A percentile compares a stretch with the other conserved stretches of the same genome.
Evolutionary conservation across 1,140 invertebrate species (phyloP).

Genomic region (Ericerus pela): DNA sequence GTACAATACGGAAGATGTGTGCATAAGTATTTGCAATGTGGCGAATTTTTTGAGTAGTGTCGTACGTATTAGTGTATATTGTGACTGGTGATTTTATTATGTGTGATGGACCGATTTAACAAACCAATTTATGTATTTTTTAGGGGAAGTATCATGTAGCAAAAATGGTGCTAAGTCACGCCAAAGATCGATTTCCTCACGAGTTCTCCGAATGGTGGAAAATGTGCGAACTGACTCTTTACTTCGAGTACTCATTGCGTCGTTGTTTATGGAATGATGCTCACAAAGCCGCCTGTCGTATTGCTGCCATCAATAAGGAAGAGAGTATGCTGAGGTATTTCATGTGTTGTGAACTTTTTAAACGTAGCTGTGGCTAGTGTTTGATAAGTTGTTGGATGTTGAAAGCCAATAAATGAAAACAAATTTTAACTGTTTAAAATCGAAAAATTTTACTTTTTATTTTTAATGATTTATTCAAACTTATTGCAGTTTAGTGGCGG

Average conservation of each 20-base stretch:
- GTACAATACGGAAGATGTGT: constrained; percentile 52
- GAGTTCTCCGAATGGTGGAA: constrained; percentile 50
- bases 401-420: too few relatives aligned
- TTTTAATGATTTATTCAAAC: too few relatives aligned
- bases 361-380: too few relatives aligned
- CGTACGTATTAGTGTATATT: constrained; percentile 23
- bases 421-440: too few relatives aligned
- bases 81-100: too few relatives aligned
- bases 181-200: constrained; percentile 43
- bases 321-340: constrained; percentile 39
- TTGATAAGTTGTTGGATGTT: too few relatives aligned
- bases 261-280: constrained; percentile 60
- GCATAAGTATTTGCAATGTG: constrained; percentile 53
- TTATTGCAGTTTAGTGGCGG: too few relatives aligned
- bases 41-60: constrained; percentile 44
- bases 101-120: too few relatives aligned
- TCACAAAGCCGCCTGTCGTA: constrained; percentile 50
- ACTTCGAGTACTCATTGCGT: constrained; percentile 42
- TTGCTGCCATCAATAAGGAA: constrained; percentile 51
- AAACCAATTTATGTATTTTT: constrained; percentile 12
- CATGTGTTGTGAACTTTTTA: too few relatives aligned
- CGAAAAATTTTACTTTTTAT: too few relatives aligned
- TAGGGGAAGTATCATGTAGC: constrained; percentile 43
- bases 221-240: constrained; percentile 45
- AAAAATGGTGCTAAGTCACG: constrained; percentile 38